Conservation (phyloP, 2,113 vertebrate genomes). For the Equus przewalskii region DNA sequence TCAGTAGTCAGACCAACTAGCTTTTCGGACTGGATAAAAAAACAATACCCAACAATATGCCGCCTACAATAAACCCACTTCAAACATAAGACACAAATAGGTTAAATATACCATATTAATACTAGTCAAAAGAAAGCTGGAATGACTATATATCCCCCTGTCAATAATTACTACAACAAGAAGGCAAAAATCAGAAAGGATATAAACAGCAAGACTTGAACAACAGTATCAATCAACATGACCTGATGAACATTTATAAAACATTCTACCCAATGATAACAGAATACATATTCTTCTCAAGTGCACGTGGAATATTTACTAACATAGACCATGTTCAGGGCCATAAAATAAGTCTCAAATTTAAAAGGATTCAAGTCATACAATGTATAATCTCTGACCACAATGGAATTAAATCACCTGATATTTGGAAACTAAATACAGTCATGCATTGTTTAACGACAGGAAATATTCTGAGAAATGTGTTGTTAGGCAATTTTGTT, state of each 20-base stretch:
- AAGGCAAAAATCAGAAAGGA: neutral
- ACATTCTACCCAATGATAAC: neutral
- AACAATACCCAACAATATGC: neutral
- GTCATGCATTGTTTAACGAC: neutral
- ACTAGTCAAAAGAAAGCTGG: neutral
- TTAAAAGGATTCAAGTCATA: neutral
- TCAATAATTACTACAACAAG: neutral
- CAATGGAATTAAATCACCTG: neutral
- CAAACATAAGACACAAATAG: neutral
- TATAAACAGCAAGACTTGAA: slow-evolving; percentile 16
- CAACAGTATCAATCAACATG: neutral
- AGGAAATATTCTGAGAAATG: neutral
- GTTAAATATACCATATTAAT: neutral
- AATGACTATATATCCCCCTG: neutral
- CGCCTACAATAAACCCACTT: neutral
- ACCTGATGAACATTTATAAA: neutral
- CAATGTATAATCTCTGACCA: neutral
- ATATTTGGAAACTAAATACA: neutral
- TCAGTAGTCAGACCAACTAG: neutral
- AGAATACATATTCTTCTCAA: neutral
- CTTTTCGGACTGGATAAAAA: neutral
- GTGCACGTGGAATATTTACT: neutral
- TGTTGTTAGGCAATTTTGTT: neutral
- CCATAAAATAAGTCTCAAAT: neutral
- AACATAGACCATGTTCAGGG: neutral